Base-by-base conservation (phyloP, 2,888 invertebrate species). In the Philereme transversata region DNA sequence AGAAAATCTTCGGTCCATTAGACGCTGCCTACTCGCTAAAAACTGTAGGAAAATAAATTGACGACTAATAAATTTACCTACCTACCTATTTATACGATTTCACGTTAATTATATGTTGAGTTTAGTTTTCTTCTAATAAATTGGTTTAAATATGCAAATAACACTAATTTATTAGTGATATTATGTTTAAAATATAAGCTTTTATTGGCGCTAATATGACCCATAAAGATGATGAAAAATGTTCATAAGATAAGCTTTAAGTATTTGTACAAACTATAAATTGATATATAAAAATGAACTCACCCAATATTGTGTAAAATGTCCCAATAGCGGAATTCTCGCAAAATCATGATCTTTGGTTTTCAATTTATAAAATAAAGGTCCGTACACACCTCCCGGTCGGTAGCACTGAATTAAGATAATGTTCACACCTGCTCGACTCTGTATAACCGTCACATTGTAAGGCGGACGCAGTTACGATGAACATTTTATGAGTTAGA, bases 351-450 rank as follows among this genome's bases (percentile, higher is more conserved):
- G 61, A 56, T 64, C 58, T 51, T 45, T 41, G 64, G 65, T 62
- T 66, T 69, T 78, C 74, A 82, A 79, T 78, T 80, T 77, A 70
- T 74, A 70, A 71, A 70, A 73, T 83, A 80, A 75, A 84, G 84
- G 81, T 79, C 77, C 68, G 75, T 77, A 76, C 66, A 77, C 81
- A 81, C 79, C 80, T 72, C 71, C 76, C 79, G 82, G 45, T 45
- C 85, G 82, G 88, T 86, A 86, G 89, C 88, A 75, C 74, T 85
- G 87, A 87, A 90, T 90, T 88, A 89, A 91, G 91, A 90, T 92
- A 90, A 92, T 88, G 84, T 88, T 91, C 87, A 87, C 92, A 92
- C 91, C 90, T 91, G 89, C 83, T 78, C 76, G 80, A 72, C 72
- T 81, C 77, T 77, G 81, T 83, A 83, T 83, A 84, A 85, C 87